These are phyloP conservation scores for Epizoanthus rinbou DNA, from an alignment of 92 coral and sea anemone genomes.

Conservation along the genomic window DNA sequence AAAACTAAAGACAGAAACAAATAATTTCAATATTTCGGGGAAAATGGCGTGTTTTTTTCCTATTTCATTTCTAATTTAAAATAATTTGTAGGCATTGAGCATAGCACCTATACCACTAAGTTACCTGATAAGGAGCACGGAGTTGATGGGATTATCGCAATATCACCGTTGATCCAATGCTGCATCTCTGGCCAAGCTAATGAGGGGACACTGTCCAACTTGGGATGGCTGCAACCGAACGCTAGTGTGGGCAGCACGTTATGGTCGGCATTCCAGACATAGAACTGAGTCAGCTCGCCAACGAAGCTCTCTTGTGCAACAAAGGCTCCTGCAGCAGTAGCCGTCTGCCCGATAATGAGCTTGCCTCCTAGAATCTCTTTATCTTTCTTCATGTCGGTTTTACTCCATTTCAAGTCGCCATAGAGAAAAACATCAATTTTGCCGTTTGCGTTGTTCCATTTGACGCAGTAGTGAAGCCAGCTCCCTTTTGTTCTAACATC, in stretches of 20 bases:
- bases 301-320: background rate
- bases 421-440: background rate
- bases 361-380: slow-evolving; percentile 13
- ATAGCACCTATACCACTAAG: too few relatives aligned
- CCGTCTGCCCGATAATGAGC: background rate
- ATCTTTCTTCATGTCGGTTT: background rate
- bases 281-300: background rate
- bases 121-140: slow-evolving; percentile 3
- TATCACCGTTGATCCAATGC: background rate
- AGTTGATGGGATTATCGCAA: background rate
- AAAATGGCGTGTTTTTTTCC: too few relatives aligned
- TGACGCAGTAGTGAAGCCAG: slow-evolving; percentile 15
- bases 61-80: too few relatives aligned
- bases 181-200: slow-evolving; percentile 9
- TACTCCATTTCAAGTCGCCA: background rate
- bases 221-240: background rate
- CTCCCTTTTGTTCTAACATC: background rate
- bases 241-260: background rate
- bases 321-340: background rate
- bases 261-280: background rate
- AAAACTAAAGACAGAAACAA: too few relatives aligned
- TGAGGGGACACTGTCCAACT: background rate
- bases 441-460: background rate
- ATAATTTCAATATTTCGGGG: too few relatives aligned
- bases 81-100: too few relatives aligned